These are phyloP conservation scores for Accipiter virgatus DNA, from an alignment of 2,113 vertebrate genomes.

Conservation along the genomic window DNA sequence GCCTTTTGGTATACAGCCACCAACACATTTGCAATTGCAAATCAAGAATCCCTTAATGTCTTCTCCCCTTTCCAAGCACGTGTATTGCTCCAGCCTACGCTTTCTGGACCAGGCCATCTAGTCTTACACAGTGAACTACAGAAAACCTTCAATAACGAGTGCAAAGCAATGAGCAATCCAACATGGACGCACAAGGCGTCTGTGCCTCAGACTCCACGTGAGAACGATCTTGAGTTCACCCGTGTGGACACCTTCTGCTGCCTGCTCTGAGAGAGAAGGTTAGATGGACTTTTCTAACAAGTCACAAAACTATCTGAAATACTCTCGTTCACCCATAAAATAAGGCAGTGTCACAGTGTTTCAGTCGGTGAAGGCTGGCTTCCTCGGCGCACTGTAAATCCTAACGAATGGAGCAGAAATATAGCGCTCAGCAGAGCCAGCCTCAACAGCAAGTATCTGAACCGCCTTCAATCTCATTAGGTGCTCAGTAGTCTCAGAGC, in stretches of 20 bases:
- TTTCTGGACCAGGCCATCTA: not conserved
- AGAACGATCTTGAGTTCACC: not conserved
- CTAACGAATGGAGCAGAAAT: not conserved
- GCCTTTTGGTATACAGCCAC: not conserved
- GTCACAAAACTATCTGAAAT: not conserved
- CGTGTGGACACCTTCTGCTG: not conserved
- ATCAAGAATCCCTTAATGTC: not conserved
- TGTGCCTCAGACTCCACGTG: not conserved
- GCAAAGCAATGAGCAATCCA: not conserved
- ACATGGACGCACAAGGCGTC: not conserved
- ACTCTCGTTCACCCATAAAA: not conserved
- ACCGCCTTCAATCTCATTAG: not conserved
- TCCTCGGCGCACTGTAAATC: not conserved
- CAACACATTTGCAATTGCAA: not conserved
- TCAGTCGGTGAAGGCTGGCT: not conserved
- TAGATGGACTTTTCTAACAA: not conserved
- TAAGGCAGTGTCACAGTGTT: not conserved
- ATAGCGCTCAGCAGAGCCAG: not conserved
- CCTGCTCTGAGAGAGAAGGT: not conserved
- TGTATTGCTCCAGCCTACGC: not conserved
- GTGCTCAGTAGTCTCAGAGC: not conserved
- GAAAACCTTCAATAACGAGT: not conserved
- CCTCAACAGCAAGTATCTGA: not conserved
- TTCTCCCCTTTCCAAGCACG: not conserved
- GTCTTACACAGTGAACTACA: not conserved